Evolutionary conservation across 2,797 vertebrate species (phyloP), one percentile per base, ranked within the genome.

Genomic region (Adelosebastes latens): DNA sequence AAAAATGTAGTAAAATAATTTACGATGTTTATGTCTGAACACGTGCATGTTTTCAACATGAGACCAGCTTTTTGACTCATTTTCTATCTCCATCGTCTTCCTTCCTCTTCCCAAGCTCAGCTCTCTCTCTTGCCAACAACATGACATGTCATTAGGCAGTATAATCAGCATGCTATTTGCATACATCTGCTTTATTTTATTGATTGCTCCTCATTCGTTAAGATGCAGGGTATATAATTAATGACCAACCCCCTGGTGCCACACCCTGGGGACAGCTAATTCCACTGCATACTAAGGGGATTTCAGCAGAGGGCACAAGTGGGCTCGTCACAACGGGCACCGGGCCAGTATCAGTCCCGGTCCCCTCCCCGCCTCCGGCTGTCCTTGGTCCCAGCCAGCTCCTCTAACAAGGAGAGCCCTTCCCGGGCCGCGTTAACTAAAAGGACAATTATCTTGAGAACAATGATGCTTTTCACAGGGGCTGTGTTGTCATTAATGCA

Each of bases 371-470:
- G 92, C 95, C 95, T 92, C 92, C 79, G 93, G 95, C 95, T 95
- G 94, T 96, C 93, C 92, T 95, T 95, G 94, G 91, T 92, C 92
- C 90, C 91, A 93, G 92, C 89, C 94, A 95, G 92, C 93, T 94
- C 89, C 88, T 93, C 93, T 96, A 96, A 96, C 95, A 96, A 96
- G 95, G 92, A 94, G 91, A 93, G 92, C 94, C 92, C 94, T 95
- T 95, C 94, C 94, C 86, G 80, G 84, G 91, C 94, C 80, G 80
- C 88, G 92, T 96, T 96, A 96, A 96, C 95, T 96, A 96, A 96
- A 96, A 96, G 95, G 95, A 96, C 95, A 96, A 96, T 96, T 96
- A 96, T 96, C 96, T 91, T 80, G 94, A 96, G 96, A 96, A 96
- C 96, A 96, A 96, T 96, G 95, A 95, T 93, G 94, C 95, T 96